Conservation (phyloP, 1,140 invertebrate genomes). For the Heliconius hermathena region DNA sequence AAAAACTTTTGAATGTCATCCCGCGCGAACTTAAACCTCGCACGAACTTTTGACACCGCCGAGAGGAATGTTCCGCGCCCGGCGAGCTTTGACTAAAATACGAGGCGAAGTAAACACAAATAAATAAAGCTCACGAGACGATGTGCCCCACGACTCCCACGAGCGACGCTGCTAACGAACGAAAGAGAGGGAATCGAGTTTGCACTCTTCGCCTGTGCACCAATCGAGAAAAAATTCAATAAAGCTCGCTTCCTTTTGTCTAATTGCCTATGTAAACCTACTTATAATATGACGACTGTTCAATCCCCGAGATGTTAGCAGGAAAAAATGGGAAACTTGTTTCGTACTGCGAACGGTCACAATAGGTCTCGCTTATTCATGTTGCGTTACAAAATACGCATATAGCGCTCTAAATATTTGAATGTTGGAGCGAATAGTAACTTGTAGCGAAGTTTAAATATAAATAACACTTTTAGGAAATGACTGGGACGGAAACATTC, state of each 20-base stretch:
- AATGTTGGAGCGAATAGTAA: neutral
- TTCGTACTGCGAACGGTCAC: constrained; percentile 25
- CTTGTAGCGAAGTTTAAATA: neutral
- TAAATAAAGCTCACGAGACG: constrained; percentile 59
- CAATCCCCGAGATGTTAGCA: constrained; percentile 54
- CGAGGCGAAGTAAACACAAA: constrained; percentile 54
- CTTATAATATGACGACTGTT: constrained; percentile 60
- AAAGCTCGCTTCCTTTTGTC: constrained; percentile 76
- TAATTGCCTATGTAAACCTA: constrained; percentile 77
- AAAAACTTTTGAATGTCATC: constrained; percentile 61
- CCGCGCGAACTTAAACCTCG: constrained; percentile 47
- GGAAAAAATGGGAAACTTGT: constrained; percentile 56
- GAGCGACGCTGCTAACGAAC: constrained; percentile 47
- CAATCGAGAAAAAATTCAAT: constrained; percentile 80
- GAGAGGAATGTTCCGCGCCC: constrained; percentile 21
- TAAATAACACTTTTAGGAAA: constrained; percentile 52
- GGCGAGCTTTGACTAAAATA: constrained; percentile 15
- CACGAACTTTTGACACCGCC: constrained; percentile 30
- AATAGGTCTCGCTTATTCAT: constrained; percentile 12
- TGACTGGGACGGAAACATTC: constrained; percentile 57
- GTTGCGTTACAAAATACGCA: neutral
- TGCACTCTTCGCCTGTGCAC: constrained; percentile 76
- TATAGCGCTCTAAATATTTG: neutral
- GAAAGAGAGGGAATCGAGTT: constrained; percentile 68
- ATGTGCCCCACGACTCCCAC: constrained; percentile 33